phyloP scores from a whole-genome alignment of 2,888 invertebrate genomes.

The Eupithecia centaureata region DNA sequence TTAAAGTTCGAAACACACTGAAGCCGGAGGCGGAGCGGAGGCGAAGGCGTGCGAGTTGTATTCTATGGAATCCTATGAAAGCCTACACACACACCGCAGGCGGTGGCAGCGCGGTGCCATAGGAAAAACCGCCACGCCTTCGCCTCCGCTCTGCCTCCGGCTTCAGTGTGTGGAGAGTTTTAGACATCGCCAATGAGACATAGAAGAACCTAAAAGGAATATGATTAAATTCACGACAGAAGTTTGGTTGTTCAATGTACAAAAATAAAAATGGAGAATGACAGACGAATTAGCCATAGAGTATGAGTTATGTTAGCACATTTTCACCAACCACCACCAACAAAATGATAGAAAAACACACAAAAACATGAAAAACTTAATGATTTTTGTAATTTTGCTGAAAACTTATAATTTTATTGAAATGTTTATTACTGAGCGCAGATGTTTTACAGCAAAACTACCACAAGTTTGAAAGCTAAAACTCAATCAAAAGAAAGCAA shows the following conservation, averaged over 20 bases:
- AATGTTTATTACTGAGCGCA: slow-evolving; percentile 23
- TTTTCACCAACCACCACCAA: slow-evolving; percentile 84
- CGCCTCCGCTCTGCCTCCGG: too few relatives aligned
- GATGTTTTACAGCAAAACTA: slow-evolving; percentile 35
- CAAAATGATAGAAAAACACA: slow-evolving; percentile 53
- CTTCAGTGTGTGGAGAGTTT: too few relatives aligned
- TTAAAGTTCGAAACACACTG: too few relatives aligned
- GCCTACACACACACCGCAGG: too few relatives aligned
- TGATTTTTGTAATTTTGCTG: slow-evolving; percentile 23
- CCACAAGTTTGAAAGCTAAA: slow-evolving; percentile 42
- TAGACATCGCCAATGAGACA: slow-evolving; percentile 4
- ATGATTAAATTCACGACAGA: slow-evolving; percentile 13
- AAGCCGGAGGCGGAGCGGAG: too few relatives aligned
- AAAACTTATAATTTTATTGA: slow-evolving; percentile 27
- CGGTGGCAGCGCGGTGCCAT: too few relatives aligned
- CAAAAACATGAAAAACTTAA: slow-evolving; percentile 34
- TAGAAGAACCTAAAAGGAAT: slow-evolving; percentile 3
- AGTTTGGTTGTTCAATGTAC: slow-evolving; percentile 18
- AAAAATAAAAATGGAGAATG: slow-evolving; percentile 41
- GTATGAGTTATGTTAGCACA: slow-evolving; percentile 83
- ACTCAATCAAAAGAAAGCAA: slow-evolving; percentile 47
- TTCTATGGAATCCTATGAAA: too few relatives aligned
- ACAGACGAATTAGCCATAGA: slow-evolving; percentile 81
- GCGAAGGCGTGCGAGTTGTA: too few relatives aligned
- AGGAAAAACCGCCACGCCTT: too few relatives aligned